These are phyloP conservation scores for Dendrocopos noguchii DNA, from an alignment of 2,113 vertebrate species.

Conservation along the genomic window DNA sequence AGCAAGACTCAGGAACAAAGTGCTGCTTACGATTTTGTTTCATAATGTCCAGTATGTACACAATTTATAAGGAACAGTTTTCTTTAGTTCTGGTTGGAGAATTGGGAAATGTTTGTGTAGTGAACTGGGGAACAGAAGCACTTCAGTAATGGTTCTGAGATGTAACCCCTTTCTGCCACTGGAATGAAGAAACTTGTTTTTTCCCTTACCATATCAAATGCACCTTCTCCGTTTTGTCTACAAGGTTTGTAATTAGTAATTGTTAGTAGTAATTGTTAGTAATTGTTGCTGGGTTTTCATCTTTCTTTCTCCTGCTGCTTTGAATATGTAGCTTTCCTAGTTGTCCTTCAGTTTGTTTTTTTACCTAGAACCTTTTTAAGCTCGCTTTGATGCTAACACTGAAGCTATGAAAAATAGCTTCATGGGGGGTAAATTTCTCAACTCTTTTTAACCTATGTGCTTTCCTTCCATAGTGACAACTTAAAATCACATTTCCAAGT, in stretches of 20 bases:
- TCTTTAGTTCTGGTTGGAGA: not conserved
- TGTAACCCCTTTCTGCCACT: not conserved
- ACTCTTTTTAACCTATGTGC: not conserved
- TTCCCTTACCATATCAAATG: not conserved
- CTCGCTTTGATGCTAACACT: not conserved
- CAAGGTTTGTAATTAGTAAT: too few species aligned
- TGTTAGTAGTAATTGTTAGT: too few species aligned
- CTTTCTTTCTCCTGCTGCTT: not conserved
- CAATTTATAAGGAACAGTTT: not conserved
- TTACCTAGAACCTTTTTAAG: not conserved
- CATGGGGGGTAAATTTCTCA: not conserved
- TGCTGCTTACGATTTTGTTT: not conserved
- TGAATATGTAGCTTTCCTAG: not conserved
- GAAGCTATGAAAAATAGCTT: not conserved
- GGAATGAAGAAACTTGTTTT: not conserved
- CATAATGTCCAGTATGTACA: not conserved
- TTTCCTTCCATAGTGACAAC: not conserved
- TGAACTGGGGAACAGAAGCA: not conserved
- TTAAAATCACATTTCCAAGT: not conserved
- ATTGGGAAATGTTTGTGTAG: not conserved
- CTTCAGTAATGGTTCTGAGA: not conserved
- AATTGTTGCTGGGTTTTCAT: not conserved
- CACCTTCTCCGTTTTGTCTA: not conserved
- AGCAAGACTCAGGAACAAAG: not conserved
- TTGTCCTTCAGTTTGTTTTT: not conserved